These are phyloP conservation scores for Carterocephalus palaemon DNA, from an alignment of 2,888 invertebrate species.

Conservation along the genomic window DNA sequence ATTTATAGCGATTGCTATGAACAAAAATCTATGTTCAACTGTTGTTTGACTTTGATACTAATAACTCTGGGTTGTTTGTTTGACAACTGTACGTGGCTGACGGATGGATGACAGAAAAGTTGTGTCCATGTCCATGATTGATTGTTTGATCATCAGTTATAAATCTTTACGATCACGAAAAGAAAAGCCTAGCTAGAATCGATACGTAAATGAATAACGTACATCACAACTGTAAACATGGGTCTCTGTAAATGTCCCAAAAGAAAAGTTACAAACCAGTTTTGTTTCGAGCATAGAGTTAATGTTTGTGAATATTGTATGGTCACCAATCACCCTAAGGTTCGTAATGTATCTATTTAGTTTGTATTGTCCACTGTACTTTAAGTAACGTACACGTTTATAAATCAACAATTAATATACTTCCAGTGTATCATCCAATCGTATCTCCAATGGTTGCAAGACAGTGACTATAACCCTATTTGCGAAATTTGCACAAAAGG, in stretches of 20 bases:
- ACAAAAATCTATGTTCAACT: too few species aligned
- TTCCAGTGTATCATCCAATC: slow-evolving; percentile 98
- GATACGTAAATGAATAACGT: too few species aligned
- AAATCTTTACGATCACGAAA: too few species aligned
- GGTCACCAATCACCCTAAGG: slow-evolving; percentile 97
- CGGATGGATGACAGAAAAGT: slow-evolving; percentile 8
- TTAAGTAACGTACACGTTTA: background rate
- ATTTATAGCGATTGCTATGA: too few species aligned
- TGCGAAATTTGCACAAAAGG: slow-evolving; percentile 93
- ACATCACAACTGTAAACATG: slow-evolving; percentile 79
- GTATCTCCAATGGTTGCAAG: slow-evolving; percentile 98
- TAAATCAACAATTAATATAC: slow-evolving; percentile 8
- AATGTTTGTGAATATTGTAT: slow-evolving; percentile 99
- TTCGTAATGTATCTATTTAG: slow-evolving; percentile 53
- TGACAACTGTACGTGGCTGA: slow-evolving; percentile 52
- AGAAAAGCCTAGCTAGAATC: too few species aligned
- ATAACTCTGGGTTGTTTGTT: too few species aligned
- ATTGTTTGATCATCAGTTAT: too few species aligned
- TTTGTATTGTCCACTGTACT: background rate
- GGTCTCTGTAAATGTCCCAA: slow-evolving; percentile 99
- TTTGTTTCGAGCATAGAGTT: slow-evolving; percentile 99
- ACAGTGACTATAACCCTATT: slow-evolving; percentile 97
- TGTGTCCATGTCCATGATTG: too few species aligned
- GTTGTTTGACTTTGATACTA: too few species aligned
- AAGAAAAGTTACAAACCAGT: slow-evolving; percentile 97